Conservation (phyloP, 2,888 invertebrate species). For the Biston stratarius region DNA sequence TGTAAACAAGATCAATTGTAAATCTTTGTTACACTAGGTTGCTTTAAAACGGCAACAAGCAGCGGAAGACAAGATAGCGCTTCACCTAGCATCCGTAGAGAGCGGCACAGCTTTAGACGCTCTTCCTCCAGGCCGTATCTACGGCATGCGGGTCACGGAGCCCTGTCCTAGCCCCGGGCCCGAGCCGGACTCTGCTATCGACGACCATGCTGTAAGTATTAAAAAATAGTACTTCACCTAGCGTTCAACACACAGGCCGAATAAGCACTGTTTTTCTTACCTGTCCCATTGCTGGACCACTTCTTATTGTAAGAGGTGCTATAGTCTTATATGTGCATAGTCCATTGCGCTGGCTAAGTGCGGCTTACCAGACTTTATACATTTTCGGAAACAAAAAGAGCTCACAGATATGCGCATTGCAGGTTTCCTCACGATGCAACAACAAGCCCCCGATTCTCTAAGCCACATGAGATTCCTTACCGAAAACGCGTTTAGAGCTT, state of each 20-base stretch:
- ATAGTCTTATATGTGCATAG: too few species aligned
- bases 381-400: too few species aligned
- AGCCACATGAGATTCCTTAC: too few species aligned
- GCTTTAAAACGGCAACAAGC: slow-evolving; percentile 98
- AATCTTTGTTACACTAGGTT: slow-evolving; percentile 85
- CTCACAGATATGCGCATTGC: too few species aligned
- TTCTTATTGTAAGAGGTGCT: too few species aligned
- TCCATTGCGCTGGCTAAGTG: too few species aligned
- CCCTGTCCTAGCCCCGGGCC: slow-evolving; percentile 87
- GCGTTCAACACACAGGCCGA: too few species aligned
- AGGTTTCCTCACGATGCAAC: too few species aligned
- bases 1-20: not conserved
- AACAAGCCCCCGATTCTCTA: too few species aligned
- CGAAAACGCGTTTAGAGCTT: too few species aligned
- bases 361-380: too few species aligned
- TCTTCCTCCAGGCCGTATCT: slow-evolving; percentile 96
- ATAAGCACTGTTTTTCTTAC: too few species aligned
- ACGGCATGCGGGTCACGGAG: slow-evolving; percentile 94
- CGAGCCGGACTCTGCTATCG: slow-evolving; percentile 76
- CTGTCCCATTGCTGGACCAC: not conserved
- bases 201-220: slow-evolving; percentile 72
- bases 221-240: not conserved
- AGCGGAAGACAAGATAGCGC: slow-evolving; percentile 97
- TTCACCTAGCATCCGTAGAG: slow-evolving; percentile 93
- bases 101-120: slow-evolving; percentile 86